These are phyloP conservation scores for Tapirus terrestris DNA, from an alignment of 2,113 vertebrate genomes.

Conservation along the genomic window DNA sequence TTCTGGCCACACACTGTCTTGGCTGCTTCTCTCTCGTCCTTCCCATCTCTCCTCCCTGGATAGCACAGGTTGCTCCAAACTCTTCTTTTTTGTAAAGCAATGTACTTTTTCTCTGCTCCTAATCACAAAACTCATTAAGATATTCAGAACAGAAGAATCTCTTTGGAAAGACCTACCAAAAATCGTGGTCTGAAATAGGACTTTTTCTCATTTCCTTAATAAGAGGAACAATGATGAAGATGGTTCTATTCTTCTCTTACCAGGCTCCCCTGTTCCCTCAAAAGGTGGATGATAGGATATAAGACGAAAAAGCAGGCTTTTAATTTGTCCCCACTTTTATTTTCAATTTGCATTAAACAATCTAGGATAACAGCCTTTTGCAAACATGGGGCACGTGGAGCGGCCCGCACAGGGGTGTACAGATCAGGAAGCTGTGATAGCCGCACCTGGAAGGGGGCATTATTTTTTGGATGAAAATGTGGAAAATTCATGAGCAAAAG, in stretches of 20 bases:
- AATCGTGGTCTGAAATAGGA: background rate
- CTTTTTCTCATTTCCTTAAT: background rate
- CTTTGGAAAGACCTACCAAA: constrained; percentile 1
- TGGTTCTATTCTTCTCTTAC: background rate
- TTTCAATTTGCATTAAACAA: background rate
- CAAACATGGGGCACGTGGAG: background rate
- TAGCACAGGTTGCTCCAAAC: background rate
- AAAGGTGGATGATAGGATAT: background rate
- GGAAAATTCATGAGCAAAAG: background rate
- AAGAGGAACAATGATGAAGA: background rate
- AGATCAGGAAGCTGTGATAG: background rate
- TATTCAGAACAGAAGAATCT: background rate
- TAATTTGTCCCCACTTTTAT: background rate
- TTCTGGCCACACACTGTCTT: background rate
- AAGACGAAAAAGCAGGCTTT: background rate
- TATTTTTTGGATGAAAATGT: background rate
- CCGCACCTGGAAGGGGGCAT: background rate
- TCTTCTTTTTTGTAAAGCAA: background rate
- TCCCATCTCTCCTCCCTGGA: background rate
- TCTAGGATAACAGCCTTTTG: background rate
- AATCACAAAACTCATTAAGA: background rate
- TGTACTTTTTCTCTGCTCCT: background rate
- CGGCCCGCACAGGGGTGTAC: background rate
- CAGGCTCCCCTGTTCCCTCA: accelerated
- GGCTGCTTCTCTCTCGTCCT: background rate